Base-by-base conservation (phyloP, 2,113 vertebrate genomes). In the Nanorana parkeri region DNA sequence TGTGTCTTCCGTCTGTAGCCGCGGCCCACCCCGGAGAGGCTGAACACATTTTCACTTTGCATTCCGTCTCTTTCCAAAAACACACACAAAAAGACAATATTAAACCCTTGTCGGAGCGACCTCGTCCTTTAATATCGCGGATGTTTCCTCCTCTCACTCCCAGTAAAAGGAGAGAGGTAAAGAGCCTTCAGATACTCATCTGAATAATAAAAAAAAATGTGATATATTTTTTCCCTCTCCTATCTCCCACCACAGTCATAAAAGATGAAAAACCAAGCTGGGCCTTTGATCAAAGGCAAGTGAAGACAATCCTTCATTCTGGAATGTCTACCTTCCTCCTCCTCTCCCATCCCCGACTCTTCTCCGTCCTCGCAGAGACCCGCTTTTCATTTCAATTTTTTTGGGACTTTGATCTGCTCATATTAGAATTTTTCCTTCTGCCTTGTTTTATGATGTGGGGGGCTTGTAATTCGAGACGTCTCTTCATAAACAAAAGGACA, bases 171-270 rank as follows among this genome's bases (percentile, higher is more conserved):
- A 69, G 52, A 55, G 72, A 76, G 72, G 80, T 76, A 83, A 83
- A 47, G 64, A 68, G 21, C 29, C 63, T 63, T 23, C 17, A 83
- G 80, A 83, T 83, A 68, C 69, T 28, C 32, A 83, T 83, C 80
- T 83, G 51, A 83, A 83, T 83, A 83, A 83, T 75, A 83, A 83
- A 83, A 74, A 83, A 74, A 83, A 76, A 68, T 71, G 72, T 75
- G 80, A 83, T 83, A 58, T 76, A 75, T 67, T 83, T 83, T 80
- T 81, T 66, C 56, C 41, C 69, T 54, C 54, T 68, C 29, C 64
- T 83, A 83, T 83, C 80, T 83, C 80, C 80, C 80, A 83, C 63
- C 63, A 76, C 71, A 71, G 76, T 83, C 80, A 83, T 83, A 76
- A 83, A 82, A 83, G 69, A 74, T 75, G 71, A 74, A 82, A 83